A percentile compares a stretch with the other conserved stretches of the same genome.
These are phyloP conservation scores for Lytechinus variegatus DNA, from an alignment of 35 echinoderm and acorn worm genomes.

Conservation along the genomic window DNA sequence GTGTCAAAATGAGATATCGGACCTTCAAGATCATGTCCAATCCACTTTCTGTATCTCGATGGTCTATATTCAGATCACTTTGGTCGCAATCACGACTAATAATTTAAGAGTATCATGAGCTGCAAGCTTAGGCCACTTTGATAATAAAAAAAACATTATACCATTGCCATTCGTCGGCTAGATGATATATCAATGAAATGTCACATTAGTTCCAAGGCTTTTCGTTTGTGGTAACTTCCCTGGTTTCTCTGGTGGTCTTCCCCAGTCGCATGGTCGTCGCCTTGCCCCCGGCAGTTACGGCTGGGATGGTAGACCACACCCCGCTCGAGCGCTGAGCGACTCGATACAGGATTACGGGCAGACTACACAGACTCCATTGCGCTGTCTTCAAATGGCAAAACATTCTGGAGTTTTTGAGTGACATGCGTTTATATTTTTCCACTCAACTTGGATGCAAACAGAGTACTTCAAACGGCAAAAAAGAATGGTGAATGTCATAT, in stretches of 20 bases:
- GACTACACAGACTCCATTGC: background rate
- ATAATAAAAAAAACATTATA: constrained; percentile 6
- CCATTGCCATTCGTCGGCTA: background rate
- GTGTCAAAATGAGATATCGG: background rate
- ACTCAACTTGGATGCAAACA: constrained; percentile 21
- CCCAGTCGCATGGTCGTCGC: background rate
- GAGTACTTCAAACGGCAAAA: background rate
- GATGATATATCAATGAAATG: background rate
- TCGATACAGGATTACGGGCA: background rate
- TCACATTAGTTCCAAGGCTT: background rate
- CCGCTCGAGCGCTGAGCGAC: background rate
- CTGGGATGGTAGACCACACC: background rate
- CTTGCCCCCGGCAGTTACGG: constrained; percentile 28
- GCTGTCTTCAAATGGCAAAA: background rate
- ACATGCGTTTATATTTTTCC: constrained; percentile 39
- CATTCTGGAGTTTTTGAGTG: background rate
- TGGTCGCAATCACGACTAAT: background rate
- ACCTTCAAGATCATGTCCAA: background rate
- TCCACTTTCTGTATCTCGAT: background rate
- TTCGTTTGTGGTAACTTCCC: background rate
- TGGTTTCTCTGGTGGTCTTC: background rate
- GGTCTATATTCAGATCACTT: background rate
- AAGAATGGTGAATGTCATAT: constrained; percentile 34
- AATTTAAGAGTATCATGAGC: constrained; percentile 1
- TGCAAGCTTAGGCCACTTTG: background rate